These are phyloP conservation scores for Sinotaia quadrata DNA, from an alignment of 2,888 invertebrate genomes.

Conservation along the genomic window DNA sequence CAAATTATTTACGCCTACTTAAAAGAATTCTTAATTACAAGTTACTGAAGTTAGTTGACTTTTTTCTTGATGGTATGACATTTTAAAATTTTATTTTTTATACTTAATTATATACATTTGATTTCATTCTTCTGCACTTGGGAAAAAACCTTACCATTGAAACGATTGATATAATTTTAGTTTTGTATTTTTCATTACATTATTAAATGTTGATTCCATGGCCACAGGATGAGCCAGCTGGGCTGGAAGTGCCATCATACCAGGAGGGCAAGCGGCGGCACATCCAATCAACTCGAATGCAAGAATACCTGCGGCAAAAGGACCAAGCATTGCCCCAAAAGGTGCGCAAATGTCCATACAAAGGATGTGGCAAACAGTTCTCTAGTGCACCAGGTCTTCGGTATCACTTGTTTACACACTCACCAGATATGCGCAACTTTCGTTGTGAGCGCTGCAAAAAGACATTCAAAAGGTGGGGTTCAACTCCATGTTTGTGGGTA, in stretches of 20 bases:
- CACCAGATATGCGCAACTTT: slow-evolving; percentile 49
- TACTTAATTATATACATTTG: neutral
- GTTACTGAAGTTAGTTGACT: too few relatives aligned
- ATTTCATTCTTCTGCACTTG: neutral
- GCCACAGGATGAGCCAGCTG: neutral
- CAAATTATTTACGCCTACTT: too few relatives aligned
- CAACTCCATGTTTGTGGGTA: neutral
- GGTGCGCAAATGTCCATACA: slow-evolving; percentile 50
- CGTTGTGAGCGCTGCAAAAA: slow-evolving; percentile 58
- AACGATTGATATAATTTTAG: neutral
- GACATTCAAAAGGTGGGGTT: slow-evolving; percentile 63
- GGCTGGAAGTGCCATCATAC: neutral
- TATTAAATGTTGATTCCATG: neutral
- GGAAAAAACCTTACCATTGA: neutral
- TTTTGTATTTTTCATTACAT: neutral
- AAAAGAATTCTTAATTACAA: too few relatives aligned
- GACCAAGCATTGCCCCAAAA: slow-evolving; percentile 51
- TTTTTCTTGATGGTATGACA: neutral
- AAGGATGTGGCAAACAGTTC: slow-evolving; percentile 60
- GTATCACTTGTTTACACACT: slow-evolving; percentile 61
- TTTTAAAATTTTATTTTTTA: neutral
- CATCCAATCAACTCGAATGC: slow-evolving; percentile 66
- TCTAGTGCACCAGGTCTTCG: slow-evolving; percentile 64
- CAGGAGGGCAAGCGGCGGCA: slow-evolving; percentile 53
- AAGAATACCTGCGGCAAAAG: slow-evolving; percentile 61